phyloP scores from a whole-genome alignment of 1,140 invertebrate genomes.

The Drosophila teissieri region DNA sequence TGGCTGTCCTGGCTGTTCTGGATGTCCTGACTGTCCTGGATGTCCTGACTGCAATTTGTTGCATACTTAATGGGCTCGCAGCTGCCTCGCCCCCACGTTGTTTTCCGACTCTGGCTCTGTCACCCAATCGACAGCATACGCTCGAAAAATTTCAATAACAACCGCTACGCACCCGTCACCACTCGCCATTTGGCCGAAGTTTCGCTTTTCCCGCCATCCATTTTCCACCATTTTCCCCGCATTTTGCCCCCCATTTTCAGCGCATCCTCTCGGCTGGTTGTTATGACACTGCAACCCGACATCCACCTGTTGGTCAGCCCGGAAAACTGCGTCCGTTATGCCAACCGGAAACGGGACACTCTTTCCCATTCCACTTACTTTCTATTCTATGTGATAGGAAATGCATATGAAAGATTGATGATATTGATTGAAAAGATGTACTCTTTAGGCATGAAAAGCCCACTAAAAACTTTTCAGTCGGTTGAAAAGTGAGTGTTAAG shows the following conservation, averaged over 20 bases:
- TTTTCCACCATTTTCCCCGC: background rate
- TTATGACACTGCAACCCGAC: slow-evolving; percentile 32
- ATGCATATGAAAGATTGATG: too few species aligned
- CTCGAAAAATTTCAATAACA: slow-evolving; percentile 76
- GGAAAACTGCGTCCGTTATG: background rate
- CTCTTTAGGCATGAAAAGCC: too few species aligned
- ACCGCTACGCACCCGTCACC: slow-evolving; percentile 26
- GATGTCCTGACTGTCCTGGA: slow-evolving; percentile 6
- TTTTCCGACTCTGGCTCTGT: slow-evolving; percentile 30
- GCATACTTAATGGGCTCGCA: slow-evolving; percentile 57
- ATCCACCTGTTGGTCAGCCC: slow-evolving; percentile 53
- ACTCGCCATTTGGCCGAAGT: slow-evolving; percentile 36
- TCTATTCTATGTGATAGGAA: too few species aligned
- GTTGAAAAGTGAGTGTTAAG: too few species aligned
- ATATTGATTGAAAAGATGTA: too few species aligned
- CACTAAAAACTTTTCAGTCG: too few species aligned
- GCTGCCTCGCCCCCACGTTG: background rate
- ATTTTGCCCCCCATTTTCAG: background rate
- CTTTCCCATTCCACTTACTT: background rate
- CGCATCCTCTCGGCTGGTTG: slow-evolving; percentile 16
- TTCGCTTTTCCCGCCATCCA: slow-evolving; percentile 1
- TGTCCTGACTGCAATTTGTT: slow-evolving; percentile 54
- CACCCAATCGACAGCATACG: slow-evolving; percentile 62
- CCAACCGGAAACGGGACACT: background rate
- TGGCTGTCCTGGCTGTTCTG: slow-evolving; percentile 1